Evolutionary conservation across 2,888 invertebrate species (phyloP).

Genomic region (Anticlea derivata): DNA sequence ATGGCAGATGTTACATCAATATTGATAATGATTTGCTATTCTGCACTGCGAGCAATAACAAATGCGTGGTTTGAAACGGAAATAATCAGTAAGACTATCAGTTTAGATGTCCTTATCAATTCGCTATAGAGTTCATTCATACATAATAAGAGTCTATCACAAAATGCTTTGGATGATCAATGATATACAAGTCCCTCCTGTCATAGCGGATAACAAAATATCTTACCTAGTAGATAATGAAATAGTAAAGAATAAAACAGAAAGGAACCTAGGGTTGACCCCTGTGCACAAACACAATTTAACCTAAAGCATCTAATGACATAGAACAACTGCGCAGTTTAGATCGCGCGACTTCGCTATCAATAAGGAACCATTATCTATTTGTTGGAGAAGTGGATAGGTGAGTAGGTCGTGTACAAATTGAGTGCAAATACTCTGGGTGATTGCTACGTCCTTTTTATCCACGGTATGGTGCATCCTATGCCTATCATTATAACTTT

Average conservation of each 20-base stretch:
- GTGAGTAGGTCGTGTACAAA: slow-evolving; percentile 44
- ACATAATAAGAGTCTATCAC: too few relatives aligned
- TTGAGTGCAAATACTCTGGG: slow-evolving; percentile 35
- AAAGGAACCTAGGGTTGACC: not conserved
- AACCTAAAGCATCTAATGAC: not conserved
- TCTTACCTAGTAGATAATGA: too few relatives aligned
- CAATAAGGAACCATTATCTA: slow-evolving; percentile 42
- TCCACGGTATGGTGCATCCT: slow-evolving; percentile 1
- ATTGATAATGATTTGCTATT: not conserved
- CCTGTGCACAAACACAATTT: slow-evolving; percentile 6
- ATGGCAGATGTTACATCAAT: slow-evolving; percentile 7
- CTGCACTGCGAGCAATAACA: too few relatives aligned
- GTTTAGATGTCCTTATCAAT: not conserved
- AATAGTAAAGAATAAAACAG: not conserved
- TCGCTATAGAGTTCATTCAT: too few relatives aligned
- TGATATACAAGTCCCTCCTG: too few relatives aligned
- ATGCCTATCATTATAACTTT: slow-evolving; percentile 2
- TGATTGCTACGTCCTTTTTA: slow-evolving; percentile 20
- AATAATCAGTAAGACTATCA: too few relatives aligned
- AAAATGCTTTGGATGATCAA: too few relatives aligned
- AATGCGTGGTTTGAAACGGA: too few relatives aligned
- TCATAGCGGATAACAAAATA: too few relatives aligned
- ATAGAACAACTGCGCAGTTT: slow-evolving; percentile 34
- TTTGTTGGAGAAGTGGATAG: slow-evolving; percentile 36
- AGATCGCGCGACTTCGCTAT: slow-evolving; percentile 27